Conservation (phyloP, 1,140 invertebrate genomes). For the Drosophila ironensis region DNA sequence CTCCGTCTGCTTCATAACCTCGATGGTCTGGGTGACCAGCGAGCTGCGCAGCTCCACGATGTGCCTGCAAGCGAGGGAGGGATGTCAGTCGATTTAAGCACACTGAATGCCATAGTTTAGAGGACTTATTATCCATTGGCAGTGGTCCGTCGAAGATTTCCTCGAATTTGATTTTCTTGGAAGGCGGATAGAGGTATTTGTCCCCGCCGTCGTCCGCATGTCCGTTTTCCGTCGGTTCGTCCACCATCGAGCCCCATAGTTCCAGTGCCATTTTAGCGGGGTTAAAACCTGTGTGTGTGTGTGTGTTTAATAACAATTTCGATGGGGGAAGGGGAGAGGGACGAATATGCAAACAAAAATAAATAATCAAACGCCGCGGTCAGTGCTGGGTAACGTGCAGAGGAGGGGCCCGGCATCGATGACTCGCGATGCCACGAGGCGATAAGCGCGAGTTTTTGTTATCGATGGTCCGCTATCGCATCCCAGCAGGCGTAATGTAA, state of each 20-base stretch:
- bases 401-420: neutral
- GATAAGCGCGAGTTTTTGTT: neutral
- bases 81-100: neutral
- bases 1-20: constrained; percentile 81
- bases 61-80: constrained; percentile 2
- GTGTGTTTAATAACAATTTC: neutral
- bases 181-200: constrained; percentile 42
- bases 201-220: too few species aligned
- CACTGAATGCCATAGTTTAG: too few species aligned
- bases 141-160: too few species aligned
- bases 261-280: constrained; percentile 34
- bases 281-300: neutral
- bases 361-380: constrained; percentile 21
- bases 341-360: constrained; percentile 15
- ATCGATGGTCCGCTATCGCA: too few species aligned
- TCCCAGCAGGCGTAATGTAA: neutral
- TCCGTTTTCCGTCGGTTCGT: constrained; percentile 35
- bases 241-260: constrained; percentile 57
- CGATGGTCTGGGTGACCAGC: constrained; percentile 76
- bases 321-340: too few species aligned
- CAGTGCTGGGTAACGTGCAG: neutral
- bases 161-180: constrained; percentile 53
- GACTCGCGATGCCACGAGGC: neutral
- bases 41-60: constrained; percentile 67
- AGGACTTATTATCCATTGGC: too few species aligned